Evolutionary conservation across 2,113 vertebrate genomes (phyloP).

Genomic region (Dascyllus trimaculatus): DNA sequence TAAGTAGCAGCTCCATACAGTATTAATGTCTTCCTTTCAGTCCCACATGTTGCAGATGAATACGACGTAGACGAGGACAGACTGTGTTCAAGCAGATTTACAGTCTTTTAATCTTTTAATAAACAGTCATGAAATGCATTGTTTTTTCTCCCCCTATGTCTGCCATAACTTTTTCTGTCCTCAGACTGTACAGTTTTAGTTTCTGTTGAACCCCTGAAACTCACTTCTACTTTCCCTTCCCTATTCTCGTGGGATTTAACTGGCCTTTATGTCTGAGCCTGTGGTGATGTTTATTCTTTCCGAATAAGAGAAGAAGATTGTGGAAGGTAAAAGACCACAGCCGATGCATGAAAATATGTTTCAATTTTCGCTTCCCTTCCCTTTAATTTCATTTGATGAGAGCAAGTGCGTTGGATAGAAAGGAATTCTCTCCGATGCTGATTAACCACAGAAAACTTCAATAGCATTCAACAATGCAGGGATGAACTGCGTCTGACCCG

Average conservation of each 20-base stretch:
- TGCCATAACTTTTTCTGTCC: too few species aligned
- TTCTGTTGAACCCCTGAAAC: neutral
- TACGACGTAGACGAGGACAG: neutral
- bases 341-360: neutral
- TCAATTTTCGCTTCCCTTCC: neutral
- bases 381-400: neutral
- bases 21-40: neutral
- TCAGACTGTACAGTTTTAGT: neutral
- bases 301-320: neutral
- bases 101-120: too few species aligned
- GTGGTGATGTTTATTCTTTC: neutral
- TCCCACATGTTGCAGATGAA: neutral
- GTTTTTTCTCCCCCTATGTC: too few species aligned
- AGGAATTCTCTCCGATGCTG: neutral
- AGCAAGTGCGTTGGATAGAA: neutral
- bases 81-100: neutral
- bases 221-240: neutral
- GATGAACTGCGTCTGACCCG: conserved; percentile 26
- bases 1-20: too few species aligned
- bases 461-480: neutral
- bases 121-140: too few species aligned
- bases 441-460: neutral
- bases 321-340: neutral
- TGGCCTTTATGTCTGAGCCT: neutral
- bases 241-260: neutral